phyloP scores from a whole-genome alignment of 30 jellyfish, hydroid and myxozoan species.

The Sanderia malayensis region DNA sequence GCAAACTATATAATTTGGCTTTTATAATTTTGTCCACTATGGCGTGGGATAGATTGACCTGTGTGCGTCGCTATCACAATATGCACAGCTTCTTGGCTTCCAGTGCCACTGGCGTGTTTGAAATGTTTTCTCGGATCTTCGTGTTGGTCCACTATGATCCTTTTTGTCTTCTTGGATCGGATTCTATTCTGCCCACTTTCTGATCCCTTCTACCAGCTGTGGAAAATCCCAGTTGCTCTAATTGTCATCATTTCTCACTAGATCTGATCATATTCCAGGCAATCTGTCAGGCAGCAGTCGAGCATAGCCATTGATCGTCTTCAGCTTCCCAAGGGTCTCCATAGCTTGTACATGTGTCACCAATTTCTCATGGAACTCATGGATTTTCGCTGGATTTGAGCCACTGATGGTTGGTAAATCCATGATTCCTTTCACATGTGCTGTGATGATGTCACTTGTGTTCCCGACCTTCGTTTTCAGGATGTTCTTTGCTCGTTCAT shows the following conservation, averaged over 20 bases:
- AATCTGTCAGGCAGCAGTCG: conserved; percentile 53
- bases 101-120: no score
- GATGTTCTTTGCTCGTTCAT: conserved; percentile 30
- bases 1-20: not conserved
- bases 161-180: no score
- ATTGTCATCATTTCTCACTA: conserved; percentile 47
- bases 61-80: conserved; percentile 8
- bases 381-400: conserved; percentile 27
- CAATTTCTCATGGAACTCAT: conserved; percentile 21
- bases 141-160: no score
- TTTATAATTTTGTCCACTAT: not conserved
- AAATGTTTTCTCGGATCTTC: no score
- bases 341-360: conserved; percentile 52
- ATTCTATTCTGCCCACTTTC: conserved; percentile 53
- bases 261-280: conserved; percentile 48
- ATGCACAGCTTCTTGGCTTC: not conserved
- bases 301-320: conserved; percentile 33
- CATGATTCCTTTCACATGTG: conserved; percentile 25
- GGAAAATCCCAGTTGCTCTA: conserved; percentile 57
- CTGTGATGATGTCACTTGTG: conserved; percentile 39
- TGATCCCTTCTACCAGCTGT: conserved; percentile 36
- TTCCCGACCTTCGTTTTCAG: conserved; percentile 40
- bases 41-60: conserved; percentile 4
- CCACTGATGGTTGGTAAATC: conserved; percentile 35
- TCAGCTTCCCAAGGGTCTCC: conserved; percentile 57